Conservation (phyloP, 2,888 invertebrate species). For the Allygus modestus region DNA sequence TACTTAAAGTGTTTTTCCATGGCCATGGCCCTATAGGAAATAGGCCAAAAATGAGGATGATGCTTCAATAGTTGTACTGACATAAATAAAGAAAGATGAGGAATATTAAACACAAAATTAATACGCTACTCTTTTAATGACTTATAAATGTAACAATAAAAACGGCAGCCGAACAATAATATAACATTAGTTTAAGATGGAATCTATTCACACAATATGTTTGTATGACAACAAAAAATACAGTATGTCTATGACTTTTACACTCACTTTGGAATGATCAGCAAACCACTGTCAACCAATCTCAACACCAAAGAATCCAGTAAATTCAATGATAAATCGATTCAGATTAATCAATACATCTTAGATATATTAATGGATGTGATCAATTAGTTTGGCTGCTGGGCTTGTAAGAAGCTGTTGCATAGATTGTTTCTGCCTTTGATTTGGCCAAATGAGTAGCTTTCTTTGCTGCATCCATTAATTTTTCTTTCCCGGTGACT, state of each 20-base stretch:
- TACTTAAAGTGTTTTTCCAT: no score
- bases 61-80: no score
- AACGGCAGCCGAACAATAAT: not conserved
- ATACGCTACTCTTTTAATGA: not conserved
- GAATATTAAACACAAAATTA: no score
- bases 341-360: not conserved
- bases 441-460: slow-evolving; percentile 88
- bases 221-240: not conserved
- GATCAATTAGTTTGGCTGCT: slow-evolving; percentile 2
- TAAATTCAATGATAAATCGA: not conserved
- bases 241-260: not conserved
- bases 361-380: not conserved
- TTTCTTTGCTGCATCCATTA: slow-evolving; percentile 89
- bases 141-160: not conserved
- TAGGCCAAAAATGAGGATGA: no score
- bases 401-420: slow-evolving; percentile 66
- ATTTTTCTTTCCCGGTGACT: slow-evolving; percentile 76
- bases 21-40: no score
- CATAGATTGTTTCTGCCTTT: slow-evolving; percentile 74
- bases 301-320: not conserved
- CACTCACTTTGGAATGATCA: slow-evolving; percentile 2
- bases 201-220: not conserved
- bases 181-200: not conserved
- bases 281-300: slow-evolving; percentile 16
- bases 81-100: no score